Conservation (phyloP, 2,888 invertebrate species). For the Ischnus inquisitorius region DNA sequence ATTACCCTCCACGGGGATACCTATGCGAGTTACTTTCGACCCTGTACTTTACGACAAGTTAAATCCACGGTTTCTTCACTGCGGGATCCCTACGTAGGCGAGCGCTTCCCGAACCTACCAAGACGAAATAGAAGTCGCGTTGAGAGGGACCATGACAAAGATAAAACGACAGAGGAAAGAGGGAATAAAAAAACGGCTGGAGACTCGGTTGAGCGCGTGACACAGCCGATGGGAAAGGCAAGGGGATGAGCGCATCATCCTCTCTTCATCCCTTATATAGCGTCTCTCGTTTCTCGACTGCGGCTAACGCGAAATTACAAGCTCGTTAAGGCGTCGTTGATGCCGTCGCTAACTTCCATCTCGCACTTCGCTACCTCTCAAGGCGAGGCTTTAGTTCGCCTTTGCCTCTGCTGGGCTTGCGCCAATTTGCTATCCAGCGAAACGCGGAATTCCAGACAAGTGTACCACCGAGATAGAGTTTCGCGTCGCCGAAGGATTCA, state of each 20-base stretch:
- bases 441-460: constrained; percentile 39
- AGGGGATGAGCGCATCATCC: constrained; percentile 38
- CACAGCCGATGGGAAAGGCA: not conserved
- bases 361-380: constrained; percentile 39
- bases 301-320: constrained; percentile 65
- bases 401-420: constrained; percentile 48
- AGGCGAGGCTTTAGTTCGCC: constrained; percentile 2
- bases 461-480: constrained; percentile 28
- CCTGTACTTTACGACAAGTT: too few relatives aligned
- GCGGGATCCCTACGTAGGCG: not conserved
- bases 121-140: not conserved
- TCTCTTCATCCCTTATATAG: constrained; percentile 33
- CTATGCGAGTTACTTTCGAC: too few relatives aligned
- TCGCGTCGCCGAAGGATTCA: not conserved
- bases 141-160: not conserved
- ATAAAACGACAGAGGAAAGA: not conserved
- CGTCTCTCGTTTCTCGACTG: constrained; percentile 22
- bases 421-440: constrained; percentile 62
- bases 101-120: not conserved
- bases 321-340: constrained; percentile 66
- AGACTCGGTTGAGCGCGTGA: not conserved
- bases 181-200: constrained; percentile 19
- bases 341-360: constrained; percentile 32
- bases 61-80: too few relatives aligned
- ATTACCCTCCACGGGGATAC: too few relatives aligned